A percentile compares a stretch with the other conserved stretches of the same genome.
phyloP scores from a whole-genome alignment of 1,140 invertebrate genomes.

The Steinernema feltiae region DNA sequence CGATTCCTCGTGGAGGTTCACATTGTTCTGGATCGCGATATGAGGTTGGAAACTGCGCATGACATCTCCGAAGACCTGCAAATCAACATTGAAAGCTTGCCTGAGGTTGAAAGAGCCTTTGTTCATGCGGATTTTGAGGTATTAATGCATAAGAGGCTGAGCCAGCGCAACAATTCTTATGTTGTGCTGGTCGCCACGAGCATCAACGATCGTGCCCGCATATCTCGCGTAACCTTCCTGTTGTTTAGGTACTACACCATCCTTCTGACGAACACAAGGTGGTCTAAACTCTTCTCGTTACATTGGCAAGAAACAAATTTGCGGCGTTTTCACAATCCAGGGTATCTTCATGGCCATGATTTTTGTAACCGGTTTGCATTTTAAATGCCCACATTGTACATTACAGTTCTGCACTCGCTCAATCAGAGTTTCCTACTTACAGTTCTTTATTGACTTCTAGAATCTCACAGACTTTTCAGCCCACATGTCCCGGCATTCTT shows the following conservation, averaged over 20 bases:
- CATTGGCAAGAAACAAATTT: not conserved
- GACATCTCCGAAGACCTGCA: constrained; percentile 35
- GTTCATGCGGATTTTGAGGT: constrained; percentile 35
- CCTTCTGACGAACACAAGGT: constrained; percentile 35
- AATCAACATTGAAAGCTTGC: constrained; percentile 34
- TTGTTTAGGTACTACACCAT: constrained; percentile 28
- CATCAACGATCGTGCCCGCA: too few relatives aligned
- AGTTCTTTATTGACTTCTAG: not conserved
- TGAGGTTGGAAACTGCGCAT: constrained; percentile 30
- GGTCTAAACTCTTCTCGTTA: not conserved
- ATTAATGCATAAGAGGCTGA: too few relatives aligned
- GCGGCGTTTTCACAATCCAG: too few relatives aligned
- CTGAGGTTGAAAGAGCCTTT: constrained; percentile 35
- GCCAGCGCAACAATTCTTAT: too few relatives aligned
- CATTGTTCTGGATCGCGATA: constrained; percentile 34
- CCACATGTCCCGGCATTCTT: not conserved
- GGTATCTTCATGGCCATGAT: not conserved
- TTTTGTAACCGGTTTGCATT: not conserved
- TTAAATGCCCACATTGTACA: not conserved
- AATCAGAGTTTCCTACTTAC: not conserved
- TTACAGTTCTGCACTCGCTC: not conserved
- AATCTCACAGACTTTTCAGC: constrained; percentile 1
- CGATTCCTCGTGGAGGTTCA: constrained; percentile 39
- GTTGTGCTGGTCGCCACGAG: too few relatives aligned
- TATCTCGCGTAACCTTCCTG: too few relatives aligned